Percentiles rank a stretch among this genome's conserved stretches.
phyloP scores from a whole-genome alignment of 2,797 vertebrate species.

The Sebastes hopkinsi region DNA sequence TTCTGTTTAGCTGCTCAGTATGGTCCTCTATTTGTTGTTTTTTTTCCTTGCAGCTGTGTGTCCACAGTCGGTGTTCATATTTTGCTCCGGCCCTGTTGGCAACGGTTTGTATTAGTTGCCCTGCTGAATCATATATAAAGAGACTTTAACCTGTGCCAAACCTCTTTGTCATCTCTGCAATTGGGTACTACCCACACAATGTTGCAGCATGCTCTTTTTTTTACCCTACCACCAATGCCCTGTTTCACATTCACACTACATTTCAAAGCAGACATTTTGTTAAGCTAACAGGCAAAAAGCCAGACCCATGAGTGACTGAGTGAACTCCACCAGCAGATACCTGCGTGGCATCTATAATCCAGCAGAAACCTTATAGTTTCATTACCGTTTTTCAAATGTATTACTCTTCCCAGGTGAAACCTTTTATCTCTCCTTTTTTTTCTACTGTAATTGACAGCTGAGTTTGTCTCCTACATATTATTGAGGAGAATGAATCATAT shows the following conservation, averaged over 20 bases:
- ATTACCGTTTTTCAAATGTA: slow-evolving; percentile 9
- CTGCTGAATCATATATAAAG: slow-evolving; percentile 61
- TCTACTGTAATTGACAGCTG: slow-evolving; percentile 33
- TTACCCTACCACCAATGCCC: not conserved
- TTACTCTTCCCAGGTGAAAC: slow-evolving; percentile 11
- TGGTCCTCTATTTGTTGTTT: not conserved
- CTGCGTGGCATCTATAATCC: slow-evolving; percentile 27
- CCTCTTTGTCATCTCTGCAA: slow-evolving; percentile 51
- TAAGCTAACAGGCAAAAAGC: slow-evolving; percentile 27
- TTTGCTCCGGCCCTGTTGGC: slow-evolving; percentile 23
- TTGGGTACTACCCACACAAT: slow-evolving; percentile 35
- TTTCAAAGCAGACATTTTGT: slow-evolving; percentile 48
- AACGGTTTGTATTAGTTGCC: slow-evolving; percentile 32
- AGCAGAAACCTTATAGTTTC: slow-evolving; percentile 14
- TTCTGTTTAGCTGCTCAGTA: slow-evolving; percentile 17
- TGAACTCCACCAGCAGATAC: slow-evolving; percentile 27
- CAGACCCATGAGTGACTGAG: slow-evolving; percentile 40
- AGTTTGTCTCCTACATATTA: slow-evolving; percentile 32
- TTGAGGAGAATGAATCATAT: slow-evolving; percentile 41
- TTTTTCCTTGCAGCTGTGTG: not conserved
- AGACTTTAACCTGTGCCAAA: slow-evolving; percentile 55
- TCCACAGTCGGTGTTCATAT: slow-evolving; percentile 3
- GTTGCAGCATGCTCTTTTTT: slow-evolving; percentile 15
- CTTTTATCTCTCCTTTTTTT: slow-evolving; percentile 28
- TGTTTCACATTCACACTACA: slow-evolving; percentile 40